A percentile compares a stretch with the other conserved stretches of the same genome.
phyloP scores from a whole-genome alignment of 2,113 vertebrate species.

The Cyprinodon variegatus region DNA sequence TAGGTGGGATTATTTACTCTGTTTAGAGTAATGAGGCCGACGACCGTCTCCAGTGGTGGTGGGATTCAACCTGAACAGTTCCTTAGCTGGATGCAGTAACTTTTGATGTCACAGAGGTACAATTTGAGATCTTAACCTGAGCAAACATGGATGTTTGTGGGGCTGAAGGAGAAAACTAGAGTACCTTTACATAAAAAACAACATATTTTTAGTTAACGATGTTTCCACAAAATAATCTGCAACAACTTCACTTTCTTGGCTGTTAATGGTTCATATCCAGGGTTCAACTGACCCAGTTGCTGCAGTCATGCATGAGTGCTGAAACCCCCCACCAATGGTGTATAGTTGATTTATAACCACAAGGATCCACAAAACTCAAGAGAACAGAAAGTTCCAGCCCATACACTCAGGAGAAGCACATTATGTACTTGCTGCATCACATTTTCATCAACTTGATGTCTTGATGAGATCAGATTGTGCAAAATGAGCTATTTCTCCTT shows the following conservation, averaged over 20 bases:
- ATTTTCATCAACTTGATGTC: too few species aligned
- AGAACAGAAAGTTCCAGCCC: conserved; percentile 21
- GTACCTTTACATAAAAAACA: too few species aligned
- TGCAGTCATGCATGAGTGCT: background rate
- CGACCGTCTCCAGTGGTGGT: too few species aligned
- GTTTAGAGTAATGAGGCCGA: too few species aligned
- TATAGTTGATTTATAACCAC: background rate
- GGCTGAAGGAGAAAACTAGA: too few species aligned
- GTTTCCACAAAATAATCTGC: too few species aligned
- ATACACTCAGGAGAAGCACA: background rate
- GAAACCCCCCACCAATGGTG: conserved; percentile 11
- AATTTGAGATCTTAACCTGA: too few species aligned
- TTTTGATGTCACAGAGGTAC: too few species aligned
- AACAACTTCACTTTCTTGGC: background rate
- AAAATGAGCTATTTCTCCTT: background rate
- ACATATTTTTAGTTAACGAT: too few species aligned
- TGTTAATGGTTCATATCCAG: background rate
- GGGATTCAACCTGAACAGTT: too few species aligned
- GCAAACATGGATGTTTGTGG: too few species aligned
- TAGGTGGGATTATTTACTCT: background rate
- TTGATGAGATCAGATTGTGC: background rate
- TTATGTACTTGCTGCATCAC: background rate
- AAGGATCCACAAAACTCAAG: background rate
- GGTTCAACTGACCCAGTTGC: background rate
- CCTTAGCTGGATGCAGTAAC: too few species aligned